Percentiles rank a stretch among this genome's conserved stretches.
These are phyloP conservation scores for Philypnodon macrostomus DNA, from an alignment of 2,797 vertebrate genomes.

Conservation along the genomic window DNA sequence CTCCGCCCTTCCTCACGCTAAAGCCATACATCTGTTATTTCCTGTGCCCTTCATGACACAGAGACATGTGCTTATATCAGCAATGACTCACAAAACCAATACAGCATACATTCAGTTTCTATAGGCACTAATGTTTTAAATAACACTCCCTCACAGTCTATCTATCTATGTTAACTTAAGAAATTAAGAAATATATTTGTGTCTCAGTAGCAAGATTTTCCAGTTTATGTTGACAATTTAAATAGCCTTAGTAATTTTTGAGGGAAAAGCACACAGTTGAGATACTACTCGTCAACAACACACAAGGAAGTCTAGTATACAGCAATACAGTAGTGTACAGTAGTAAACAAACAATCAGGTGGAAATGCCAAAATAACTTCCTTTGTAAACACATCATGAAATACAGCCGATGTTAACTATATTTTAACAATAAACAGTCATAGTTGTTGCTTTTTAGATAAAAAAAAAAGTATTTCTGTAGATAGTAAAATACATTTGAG, in stretches of 20 bases:
- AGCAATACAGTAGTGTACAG: too few species aligned
- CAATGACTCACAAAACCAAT: neutral
- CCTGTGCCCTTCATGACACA: neutral
- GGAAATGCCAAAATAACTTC: too few species aligned
- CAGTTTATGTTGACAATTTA: constrained; percentile 35
- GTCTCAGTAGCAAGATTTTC: constrained; percentile 27
- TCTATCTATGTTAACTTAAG: too few species aligned
- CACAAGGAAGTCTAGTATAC: too few species aligned
- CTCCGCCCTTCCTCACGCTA: constrained; percentile 47
- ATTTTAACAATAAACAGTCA: too few species aligned
- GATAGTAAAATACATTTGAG: neutral
- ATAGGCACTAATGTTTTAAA: too few species aligned
- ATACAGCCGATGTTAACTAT: too few species aligned
- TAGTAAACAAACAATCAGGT: constrained; percentile 32
- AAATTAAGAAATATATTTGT: too few species aligned
- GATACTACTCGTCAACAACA: too few species aligned
- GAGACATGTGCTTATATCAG: constrained; percentile 1
- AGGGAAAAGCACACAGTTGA: neutral
- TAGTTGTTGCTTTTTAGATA: too few species aligned
- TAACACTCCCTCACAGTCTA: neutral
- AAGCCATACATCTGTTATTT: constrained; percentile 26
- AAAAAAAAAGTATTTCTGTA: too few species aligned
- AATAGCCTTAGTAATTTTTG: neutral
- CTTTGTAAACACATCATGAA: too few species aligned
- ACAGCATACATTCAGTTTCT: neutral